Evolutionary conservation across 2,797 vertebrate genomes (phyloP), one percentile per base, ranked within the genome.

Genomic region (Hydrolagus colliei): DNA sequence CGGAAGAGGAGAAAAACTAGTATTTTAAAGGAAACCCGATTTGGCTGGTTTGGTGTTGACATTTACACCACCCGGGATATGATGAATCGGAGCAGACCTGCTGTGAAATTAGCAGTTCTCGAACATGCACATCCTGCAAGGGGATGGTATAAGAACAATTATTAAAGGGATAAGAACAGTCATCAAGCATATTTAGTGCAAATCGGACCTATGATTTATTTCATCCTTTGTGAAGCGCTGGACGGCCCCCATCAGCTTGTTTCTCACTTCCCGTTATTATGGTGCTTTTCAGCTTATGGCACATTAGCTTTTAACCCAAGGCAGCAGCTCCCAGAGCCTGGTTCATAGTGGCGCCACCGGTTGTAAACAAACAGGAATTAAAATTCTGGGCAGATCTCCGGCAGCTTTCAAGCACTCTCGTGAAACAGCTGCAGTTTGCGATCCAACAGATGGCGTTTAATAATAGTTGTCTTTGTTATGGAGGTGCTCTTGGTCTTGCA

Each of bases 371-470:
- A 86, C 88, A 91, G 3, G 6, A 52, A 52, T 91, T 92, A 92
- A 89, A 89, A 90, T 92, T 91, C 92, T 89, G 89, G 89, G 89
- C 92, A 91, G 90, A 90, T 91, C 90, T 88, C 88, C 89, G 41
- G 90, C 87, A 88, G 89, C 91, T 92, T 90, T 89, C 90, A 90
- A 88, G 88, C 88, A 88, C 88, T 86, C 88, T 91, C 90, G 88
- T 76, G 82, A 91, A 91, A 92, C 88, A 91, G 90, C 89, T 89
- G 89, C 92, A 90, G 90, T 87, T 85, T 87, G 87, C 89, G 41
- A 91, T 89, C 92, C 88, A 89, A 89, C 93, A 92, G 90, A 92
- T 92, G 91, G 88, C 88, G 91, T 92, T 91, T 94, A 93, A 93
- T 93, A 92, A 93, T 90, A 91, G 89, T 86, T 27, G 41, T 84